phyloP scores from a whole-genome alignment of 2,113 vertebrate genomes.

The Clarias magur region DNA sequence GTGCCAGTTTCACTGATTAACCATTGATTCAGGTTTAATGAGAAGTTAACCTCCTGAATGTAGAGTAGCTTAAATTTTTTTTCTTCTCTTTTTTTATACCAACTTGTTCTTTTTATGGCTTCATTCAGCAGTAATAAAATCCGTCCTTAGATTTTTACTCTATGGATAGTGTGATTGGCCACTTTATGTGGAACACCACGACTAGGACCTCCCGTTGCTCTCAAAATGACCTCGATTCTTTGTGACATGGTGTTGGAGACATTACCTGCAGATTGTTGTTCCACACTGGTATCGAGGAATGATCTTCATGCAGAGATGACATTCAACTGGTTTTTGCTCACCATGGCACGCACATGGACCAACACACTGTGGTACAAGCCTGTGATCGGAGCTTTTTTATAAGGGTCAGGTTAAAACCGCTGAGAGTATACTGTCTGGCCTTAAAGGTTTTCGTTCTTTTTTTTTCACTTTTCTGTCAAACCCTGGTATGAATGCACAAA shows the following conservation, averaged over 20 bases:
- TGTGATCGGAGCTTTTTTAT: background rate
- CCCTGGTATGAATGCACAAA: background rate
- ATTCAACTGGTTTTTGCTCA: background rate
- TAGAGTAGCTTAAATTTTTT: background rate
- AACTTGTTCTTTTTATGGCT: background rate
- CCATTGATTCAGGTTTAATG: slow-evolving; percentile 52
- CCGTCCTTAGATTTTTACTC: background rate
- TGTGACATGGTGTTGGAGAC: background rate
- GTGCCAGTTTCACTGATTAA: slow-evolving; percentile 48
- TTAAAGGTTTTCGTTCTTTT: background rate
- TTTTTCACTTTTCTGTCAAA: background rate
- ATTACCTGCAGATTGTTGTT: background rate
- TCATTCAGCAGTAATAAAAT: background rate
- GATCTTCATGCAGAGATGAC: no score
- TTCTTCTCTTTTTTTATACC: background rate
- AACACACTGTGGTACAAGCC: background rate
- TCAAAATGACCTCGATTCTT: background rate
- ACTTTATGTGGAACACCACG: background rate
- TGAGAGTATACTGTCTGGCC: background rate
- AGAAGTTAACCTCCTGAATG: slow-evolving; percentile 29
- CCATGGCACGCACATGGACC: background rate
- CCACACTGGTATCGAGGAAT: no score
- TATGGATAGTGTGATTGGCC: background rate
- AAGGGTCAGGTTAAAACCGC: background rate
- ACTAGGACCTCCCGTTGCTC: background rate